phyloP scores from a whole-genome alignment of 2,113 vertebrate genomes.

The Nannobrachium achirus region DNA sequence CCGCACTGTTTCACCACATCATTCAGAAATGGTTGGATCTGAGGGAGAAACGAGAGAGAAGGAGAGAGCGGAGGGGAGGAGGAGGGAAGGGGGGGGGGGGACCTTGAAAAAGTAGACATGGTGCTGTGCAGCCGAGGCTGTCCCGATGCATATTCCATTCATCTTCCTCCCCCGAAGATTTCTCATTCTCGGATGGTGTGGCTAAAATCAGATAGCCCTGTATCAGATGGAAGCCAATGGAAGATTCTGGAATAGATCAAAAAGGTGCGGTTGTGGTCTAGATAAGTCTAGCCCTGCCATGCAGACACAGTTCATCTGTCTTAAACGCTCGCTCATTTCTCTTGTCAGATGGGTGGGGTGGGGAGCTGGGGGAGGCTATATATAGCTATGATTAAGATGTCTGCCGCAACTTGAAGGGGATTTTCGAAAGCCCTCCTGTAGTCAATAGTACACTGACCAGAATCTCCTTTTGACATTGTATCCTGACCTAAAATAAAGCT shows the following conservation, averaged over 20 bases:
- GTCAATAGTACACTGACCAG: constrained; percentile 52
- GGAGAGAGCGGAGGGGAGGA: neutral
- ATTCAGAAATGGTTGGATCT: constrained; percentile 62
- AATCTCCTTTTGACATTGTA: constrained; percentile 40
- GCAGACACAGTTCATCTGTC: constrained; percentile 77
- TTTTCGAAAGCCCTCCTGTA: constrained; percentile 18
- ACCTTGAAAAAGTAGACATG: constrained; percentile 55
- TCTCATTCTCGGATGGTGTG: constrained; percentile 56
- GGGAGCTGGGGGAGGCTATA: constrained; percentile 57
- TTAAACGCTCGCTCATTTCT: constrained; percentile 77
- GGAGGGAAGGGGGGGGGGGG: constrained; percentile 19
- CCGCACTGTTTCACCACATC: constrained; percentile 54
- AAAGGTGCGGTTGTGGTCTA: constrained; percentile 72
- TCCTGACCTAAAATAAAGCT: constrained; percentile 35
- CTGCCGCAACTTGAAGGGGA: constrained; percentile 35
- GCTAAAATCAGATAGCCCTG: constrained; percentile 67
- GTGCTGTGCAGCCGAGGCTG: constrained; percentile 52
- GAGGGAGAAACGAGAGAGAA: constrained; percentile 16
- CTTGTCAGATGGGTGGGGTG: constrained; percentile 66
- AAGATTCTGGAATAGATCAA: constrained; percentile 71
- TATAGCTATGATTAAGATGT: constrained; percentile 73
- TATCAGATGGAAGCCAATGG: constrained; percentile 71
- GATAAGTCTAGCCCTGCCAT: constrained; percentile 70
- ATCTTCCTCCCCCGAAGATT: constrained; percentile 62
- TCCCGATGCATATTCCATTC: constrained; percentile 76